Evolutionary conservation across 2,888 invertebrate genomes (phyloP).

Genomic region (Podabrus alpinus): DNA sequence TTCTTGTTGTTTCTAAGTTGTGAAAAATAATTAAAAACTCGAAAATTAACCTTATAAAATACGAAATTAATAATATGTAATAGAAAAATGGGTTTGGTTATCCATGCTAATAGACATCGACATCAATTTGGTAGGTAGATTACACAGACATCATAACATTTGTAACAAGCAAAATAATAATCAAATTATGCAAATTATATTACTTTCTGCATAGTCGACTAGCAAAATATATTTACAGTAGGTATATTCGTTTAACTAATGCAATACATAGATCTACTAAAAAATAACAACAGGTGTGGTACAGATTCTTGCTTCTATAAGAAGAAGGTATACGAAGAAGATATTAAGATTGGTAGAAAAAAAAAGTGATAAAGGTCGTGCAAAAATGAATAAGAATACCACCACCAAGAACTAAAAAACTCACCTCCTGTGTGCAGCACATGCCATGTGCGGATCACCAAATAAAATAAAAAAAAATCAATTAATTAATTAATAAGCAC

Average conservation of each 20-base stretch:
- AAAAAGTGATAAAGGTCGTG: conserved; percentile 28
- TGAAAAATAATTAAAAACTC: neutral
- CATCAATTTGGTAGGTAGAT: neutral
- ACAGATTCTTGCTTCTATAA: neutral
- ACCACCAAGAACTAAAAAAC: conserved; percentile 49
- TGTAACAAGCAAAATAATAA: neutral
- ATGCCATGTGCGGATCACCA: conserved; percentile 52
- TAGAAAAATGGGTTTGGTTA: conserved; percentile 3
- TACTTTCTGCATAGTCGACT: neutral
- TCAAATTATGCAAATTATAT: neutral
- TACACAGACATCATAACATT: neutral
- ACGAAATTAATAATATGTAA: neutral
- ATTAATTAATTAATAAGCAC: conserved; percentile 38
- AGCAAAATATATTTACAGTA: neutral
- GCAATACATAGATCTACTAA: neutral
- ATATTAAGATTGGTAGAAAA: conserved; percentile 1
- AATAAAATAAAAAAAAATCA: conserved; percentile 48
- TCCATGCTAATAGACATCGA: conserved; percentile 4
- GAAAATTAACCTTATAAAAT: neutral
- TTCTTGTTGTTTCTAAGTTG: conserved; percentile 75
- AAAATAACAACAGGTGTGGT: neutral
- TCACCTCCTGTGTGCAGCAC: conserved; percentile 55
- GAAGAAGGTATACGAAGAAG: neutral
- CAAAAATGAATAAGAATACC: conserved; percentile 37
- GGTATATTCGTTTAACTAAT: neutral